A percentile compares a stretch with the other conserved stretches of the same genome.
Conservation (phyloP, 2,797 vertebrate species). For the Todus mexicanus region DNA sequence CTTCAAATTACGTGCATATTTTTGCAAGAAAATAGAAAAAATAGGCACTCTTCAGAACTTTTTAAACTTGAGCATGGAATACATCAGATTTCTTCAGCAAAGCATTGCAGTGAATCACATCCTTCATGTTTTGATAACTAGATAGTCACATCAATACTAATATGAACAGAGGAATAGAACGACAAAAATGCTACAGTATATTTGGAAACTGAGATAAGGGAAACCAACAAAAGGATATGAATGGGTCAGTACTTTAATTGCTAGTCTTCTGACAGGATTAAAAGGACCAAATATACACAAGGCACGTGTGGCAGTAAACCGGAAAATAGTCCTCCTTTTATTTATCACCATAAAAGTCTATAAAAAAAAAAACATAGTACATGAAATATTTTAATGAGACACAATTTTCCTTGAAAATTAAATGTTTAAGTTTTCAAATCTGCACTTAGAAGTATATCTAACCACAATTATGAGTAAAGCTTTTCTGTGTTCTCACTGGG, state of each 20-base stretch:
- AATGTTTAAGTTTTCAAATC: neutral
- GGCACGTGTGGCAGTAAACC: conserved; percentile 87
- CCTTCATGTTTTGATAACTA: neutral
- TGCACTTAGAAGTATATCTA: neutral
- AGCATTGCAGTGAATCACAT: neutral
- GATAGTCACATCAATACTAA: neutral
- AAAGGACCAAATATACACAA: conserved; percentile 89
- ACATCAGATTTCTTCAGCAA: neutral
- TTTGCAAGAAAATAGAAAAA: neutral
- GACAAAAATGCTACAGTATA: neutral
- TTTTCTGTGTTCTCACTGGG: neutral
- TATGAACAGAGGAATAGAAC: neutral
- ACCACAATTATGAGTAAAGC: neutral
- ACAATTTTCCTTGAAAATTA: neutral
- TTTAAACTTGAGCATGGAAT: neutral
- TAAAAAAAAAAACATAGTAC: neutral
- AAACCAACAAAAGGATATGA: conserved; percentile 88
- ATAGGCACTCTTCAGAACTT: neutral
- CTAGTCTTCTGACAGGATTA: conserved; percentile 83
- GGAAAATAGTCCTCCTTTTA: conserved; percentile 89
- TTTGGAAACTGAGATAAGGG: neutral
- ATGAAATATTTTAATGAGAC: neutral
- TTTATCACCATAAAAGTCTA: conserved; percentile 96
- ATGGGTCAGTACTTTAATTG: conserved; percentile 86
- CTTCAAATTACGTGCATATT: neutral